Evolutionary conservation across 1,140 invertebrate genomes (phyloP).

Genomic region (Thaumatotibia leucotreta): DNA sequence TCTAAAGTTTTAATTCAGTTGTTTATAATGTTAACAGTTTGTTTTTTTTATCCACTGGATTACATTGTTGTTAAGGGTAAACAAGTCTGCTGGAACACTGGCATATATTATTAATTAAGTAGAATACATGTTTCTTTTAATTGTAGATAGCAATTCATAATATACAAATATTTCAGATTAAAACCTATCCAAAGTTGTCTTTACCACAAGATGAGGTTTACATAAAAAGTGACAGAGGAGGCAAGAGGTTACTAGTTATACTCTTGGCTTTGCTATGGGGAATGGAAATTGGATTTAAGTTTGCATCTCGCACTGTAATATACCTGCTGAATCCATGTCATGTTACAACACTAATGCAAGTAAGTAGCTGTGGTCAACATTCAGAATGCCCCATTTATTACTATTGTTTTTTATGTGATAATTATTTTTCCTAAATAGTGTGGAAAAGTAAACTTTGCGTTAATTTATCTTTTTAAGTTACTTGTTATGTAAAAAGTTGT

Average conservation of each 20-base stretch:
- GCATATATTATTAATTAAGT: too few relatives aligned
- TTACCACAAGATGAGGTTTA: constrained; percentile 76
- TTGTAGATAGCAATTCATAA: background rate
- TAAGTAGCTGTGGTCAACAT: constrained; percentile 54
- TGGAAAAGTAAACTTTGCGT: too few relatives aligned
- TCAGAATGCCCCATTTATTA: background rate
- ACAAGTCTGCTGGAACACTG: too few relatives aligned
- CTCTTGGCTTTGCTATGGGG: constrained; percentile 89
- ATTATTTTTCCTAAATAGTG: too few relatives aligned
- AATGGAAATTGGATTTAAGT: constrained; percentile 95
- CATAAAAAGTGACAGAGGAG: constrained; percentile 79
- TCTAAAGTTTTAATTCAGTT: too few relatives aligned
- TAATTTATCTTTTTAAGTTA: too few relatives aligned
- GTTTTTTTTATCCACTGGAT: too few relatives aligned
- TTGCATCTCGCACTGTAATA: constrained; percentile 92
- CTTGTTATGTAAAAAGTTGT: too few relatives aligned
- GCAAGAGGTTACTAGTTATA: constrained; percentile 83
- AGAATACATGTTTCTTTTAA: too few relatives aligned
- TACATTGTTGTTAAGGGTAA: too few relatives aligned
- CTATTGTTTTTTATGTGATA: too few relatives aligned
- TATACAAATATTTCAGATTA: constrained; percentile 50
- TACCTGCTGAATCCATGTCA: constrained; percentile 97
- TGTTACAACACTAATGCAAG: constrained; percentile 92
- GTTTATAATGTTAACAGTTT: too few relatives aligned
- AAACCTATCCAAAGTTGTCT: constrained; percentile 64